Evolutionary conservation across 53 echinoderm and acorn worm genomes (phyloP).

Genomic region (Holothuria leucospilota): DNA sequence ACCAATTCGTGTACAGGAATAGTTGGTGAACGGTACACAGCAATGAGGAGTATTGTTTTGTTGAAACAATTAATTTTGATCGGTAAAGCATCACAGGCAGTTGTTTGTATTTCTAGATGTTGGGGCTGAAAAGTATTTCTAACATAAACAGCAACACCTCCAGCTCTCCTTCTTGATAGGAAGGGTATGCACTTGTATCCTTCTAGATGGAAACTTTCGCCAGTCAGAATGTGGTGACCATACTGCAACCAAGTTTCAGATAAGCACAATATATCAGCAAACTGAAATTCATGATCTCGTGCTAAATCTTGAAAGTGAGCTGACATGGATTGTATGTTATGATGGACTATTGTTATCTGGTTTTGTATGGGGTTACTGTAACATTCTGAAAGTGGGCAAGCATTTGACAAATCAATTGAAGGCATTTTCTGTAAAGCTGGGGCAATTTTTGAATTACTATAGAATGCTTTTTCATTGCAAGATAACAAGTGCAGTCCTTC

Average conservation of each 20-base stretch:
- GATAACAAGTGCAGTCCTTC: conserved; percentile 23
- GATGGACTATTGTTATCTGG: conserved; percentile 5
- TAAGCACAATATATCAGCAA: conserved; percentile 42
- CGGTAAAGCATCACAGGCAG: background rate
- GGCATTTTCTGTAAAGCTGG: background rate
- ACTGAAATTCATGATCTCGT: conserved; percentile 1
- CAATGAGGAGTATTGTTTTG: background rate
- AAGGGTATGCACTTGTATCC: background rate
- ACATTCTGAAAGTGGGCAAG: background rate
- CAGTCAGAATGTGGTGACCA: background rate
- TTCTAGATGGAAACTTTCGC: background rate
- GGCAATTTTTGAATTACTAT: conserved; percentile 31
- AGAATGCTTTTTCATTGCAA: conserved; percentile 37
- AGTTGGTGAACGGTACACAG: background rate
- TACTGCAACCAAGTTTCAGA: conserved; percentile 5
- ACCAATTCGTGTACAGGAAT: background rate
- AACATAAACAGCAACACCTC: conserved; percentile 41
- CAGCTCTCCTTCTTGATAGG: background rate
- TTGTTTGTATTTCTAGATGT: background rate
- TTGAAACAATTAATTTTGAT: background rate
- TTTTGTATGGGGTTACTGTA: no score
- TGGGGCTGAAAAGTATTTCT: background rate
- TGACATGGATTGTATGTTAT: conserved; percentile 39
- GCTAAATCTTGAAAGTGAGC: conserved; percentile 22
- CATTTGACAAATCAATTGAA: background rate